A percentile compares a stretch with the other conserved stretches of the same genome.
Evolutionary conservation across 2,888 invertebrate species (phyloP).

Genomic region (Apomyelois bistriatella): DNA sequence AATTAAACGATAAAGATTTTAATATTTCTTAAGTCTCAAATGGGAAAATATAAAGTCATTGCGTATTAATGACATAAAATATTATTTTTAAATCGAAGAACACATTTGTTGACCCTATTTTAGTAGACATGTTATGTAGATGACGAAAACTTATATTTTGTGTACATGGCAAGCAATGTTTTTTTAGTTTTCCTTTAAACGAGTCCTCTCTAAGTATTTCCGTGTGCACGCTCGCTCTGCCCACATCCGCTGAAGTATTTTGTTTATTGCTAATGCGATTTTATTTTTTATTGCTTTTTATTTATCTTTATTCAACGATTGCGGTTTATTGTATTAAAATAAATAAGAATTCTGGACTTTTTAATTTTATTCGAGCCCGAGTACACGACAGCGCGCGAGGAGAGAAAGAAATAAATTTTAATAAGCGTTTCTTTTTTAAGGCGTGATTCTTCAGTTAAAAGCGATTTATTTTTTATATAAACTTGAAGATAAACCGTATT

Average conservation of each 20-base stretch:
- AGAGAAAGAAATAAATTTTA: slow-evolving; percentile 80
- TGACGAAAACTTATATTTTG: no score
- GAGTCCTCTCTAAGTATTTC: slow-evolving; percentile 49
- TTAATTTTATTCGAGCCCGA: slow-evolving; percentile 77
- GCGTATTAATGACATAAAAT: no score
- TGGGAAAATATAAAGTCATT: no score
- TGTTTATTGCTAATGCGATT: slow-evolving; percentile 81
- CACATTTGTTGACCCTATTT: no score
- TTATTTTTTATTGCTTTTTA: slow-evolving; percentile 80
- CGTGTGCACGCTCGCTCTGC: slow-evolving; percentile 65
- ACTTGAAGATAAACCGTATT: slow-evolving; percentile 78
- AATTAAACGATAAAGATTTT: no score
- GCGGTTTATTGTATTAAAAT: slow-evolving; percentile 81
- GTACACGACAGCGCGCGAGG: slow-evolving; percentile 76
- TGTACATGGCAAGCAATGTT: neutral
- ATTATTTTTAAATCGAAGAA: no score
- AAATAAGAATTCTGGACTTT: slow-evolving; percentile 80
- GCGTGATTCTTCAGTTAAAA: slow-evolving; percentile 80
- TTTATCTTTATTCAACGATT: slow-evolving; percentile 81
- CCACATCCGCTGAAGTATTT: slow-evolving; percentile 80
- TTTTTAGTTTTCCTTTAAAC: neutral
- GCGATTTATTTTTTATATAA: slow-evolving; percentile 80
- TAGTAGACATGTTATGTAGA: no score
- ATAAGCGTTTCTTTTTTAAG: slow-evolving; percentile 80
- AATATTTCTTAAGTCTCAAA: no score